Conservation (phyloP, 1,140 invertebrate genomes). For the Theocolax elegans region DNA sequence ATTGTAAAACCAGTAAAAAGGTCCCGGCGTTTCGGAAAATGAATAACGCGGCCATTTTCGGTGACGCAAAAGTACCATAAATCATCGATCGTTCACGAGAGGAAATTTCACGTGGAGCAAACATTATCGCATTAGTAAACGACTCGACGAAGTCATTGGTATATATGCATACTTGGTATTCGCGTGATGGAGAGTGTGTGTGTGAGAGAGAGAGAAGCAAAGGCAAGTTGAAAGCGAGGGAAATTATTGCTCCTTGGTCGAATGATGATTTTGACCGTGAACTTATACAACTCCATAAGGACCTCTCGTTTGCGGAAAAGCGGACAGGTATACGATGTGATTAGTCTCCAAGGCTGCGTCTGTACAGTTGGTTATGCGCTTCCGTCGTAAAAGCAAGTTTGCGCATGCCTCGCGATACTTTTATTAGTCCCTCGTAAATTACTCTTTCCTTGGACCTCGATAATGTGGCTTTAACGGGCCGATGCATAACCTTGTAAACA, state of each 20-base stretch:
- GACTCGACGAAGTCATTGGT: too few species aligned
- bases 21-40: not conserved
- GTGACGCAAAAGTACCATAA: constrained; percentile 7
- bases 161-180: too few species aligned
- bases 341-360: constrained; percentile 12
- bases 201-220: too few species aligned
- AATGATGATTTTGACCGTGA: constrained; percentile 33
- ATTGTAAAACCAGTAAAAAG: not conserved
- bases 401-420: constrained; percentile 3
- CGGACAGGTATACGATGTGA: constrained; percentile 26
- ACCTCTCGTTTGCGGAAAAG: constrained; percentile 34
- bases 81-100: constrained; percentile 5
- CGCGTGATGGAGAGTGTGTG: too few species aligned
- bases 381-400: not conserved
- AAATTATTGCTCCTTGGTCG: too few species aligned
- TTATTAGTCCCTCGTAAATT: constrained; percentile 28
- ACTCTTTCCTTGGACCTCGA: not conserved
- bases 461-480: constrained; percentile 14
- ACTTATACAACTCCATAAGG: constrained; percentile 30
- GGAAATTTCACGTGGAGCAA: constrained; percentile 7
- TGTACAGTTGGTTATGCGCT: not conserved
- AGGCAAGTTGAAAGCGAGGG: too few species aligned
- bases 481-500: constrained; percentile 32
- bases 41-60: constrained; percentile 14
- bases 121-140: constrained; percentile 11